phyloP scores from a whole-genome alignment of 2,113 vertebrate species.

The Takifugu flavidus region DNA sequence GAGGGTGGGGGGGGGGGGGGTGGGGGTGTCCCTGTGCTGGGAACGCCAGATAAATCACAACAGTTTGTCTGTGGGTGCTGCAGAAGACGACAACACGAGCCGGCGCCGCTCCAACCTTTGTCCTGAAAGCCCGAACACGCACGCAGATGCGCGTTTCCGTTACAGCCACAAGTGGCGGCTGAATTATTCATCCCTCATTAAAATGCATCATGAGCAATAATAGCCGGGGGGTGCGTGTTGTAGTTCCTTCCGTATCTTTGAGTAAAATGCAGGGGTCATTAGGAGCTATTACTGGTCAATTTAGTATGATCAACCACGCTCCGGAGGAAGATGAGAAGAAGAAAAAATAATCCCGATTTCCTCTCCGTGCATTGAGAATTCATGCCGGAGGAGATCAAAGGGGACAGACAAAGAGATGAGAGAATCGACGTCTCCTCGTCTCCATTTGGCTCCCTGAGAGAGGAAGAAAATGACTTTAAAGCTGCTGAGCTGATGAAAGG shows the following conservation, averaged over 20 bases:
- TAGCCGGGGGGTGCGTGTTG: conserved; percentile 40
- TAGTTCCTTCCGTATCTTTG: conserved; percentile 13
- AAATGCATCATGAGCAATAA: conserved; percentile 61
- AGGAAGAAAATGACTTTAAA: conserved; percentile 68
- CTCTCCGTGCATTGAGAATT: conserved; percentile 57
- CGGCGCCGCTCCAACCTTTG: conserved; percentile 11
- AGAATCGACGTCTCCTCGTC: conserved; percentile 68
- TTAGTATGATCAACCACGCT: conserved; percentile 66
- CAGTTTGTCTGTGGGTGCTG: conserved; percentile 44
- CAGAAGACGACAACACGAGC: conserved; percentile 44
- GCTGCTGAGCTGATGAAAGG: conserved; percentile 61
- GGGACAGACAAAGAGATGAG: conserved; percentile 69
- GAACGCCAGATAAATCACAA: conserved; percentile 67
- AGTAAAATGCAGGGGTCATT: conserved; percentile 66
- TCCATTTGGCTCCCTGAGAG: conserved; percentile 64
- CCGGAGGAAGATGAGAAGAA: conserved; percentile 32
- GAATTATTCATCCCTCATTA: conserved; percentile 68
- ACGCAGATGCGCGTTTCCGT: neutral
- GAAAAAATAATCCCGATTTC: conserved; percentile 58
- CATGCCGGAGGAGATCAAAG: conserved; percentile 68
- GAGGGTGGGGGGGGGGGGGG: conserved; percentile 41
- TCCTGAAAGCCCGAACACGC: neutral
- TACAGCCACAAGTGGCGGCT: conserved; percentile 37
- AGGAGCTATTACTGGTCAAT: conserved; percentile 68
- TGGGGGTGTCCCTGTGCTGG: conserved; percentile 41